Conservation (phyloP, 2,888 invertebrate genomes). For the Synanthedon tipuliformis region DNA sequence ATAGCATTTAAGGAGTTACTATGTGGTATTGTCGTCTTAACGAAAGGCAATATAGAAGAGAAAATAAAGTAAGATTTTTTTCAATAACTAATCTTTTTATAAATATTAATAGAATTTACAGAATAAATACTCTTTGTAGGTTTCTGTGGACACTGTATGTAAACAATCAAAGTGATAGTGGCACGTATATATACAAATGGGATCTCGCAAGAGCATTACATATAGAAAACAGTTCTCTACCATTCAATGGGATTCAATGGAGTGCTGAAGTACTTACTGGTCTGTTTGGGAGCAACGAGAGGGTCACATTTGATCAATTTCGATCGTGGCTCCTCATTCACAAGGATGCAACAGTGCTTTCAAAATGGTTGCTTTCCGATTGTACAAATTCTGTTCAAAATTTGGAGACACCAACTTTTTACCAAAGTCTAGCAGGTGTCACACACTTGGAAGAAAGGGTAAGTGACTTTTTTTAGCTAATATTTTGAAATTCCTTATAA, state of each 20-base stretch:
- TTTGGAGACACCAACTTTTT: constrained; percentile 89
- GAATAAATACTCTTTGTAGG: constrained; percentile 37
- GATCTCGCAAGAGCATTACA: constrained; percentile 78
- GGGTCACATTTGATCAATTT: constrained; percentile 80
- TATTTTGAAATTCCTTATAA: too few species aligned
- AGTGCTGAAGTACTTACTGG: constrained; percentile 48
- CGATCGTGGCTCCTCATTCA: constrained; percentile 82
- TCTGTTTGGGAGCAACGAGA: constrained; percentile 50
- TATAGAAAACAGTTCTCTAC: constrained; percentile 63
- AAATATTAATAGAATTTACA: too few species aligned
- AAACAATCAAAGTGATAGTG: constrained; percentile 77
- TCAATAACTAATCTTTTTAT: too few species aligned
- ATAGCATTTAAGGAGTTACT: constrained; percentile 85
- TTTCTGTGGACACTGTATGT: constrained; percentile 89
- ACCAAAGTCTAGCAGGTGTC: constrained; percentile 93
- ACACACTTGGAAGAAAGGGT: constrained; percentile 87
- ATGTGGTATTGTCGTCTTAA: constrained; percentile 87
- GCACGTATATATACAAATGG: constrained; percentile 76
- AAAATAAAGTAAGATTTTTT: constrained; percentile 75
- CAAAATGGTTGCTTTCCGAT: constrained; percentile 84
- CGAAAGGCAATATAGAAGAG: constrained; percentile 86
- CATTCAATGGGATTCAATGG: constrained; percentile 34
- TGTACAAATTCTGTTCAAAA: constrained; percentile 82
- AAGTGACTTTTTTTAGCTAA: constrained; percentile 23
- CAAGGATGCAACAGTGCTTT: constrained; percentile 81